Conservation (phyloP, 2,888 invertebrate species). For the Pachydiplax longipennis region DNA sequence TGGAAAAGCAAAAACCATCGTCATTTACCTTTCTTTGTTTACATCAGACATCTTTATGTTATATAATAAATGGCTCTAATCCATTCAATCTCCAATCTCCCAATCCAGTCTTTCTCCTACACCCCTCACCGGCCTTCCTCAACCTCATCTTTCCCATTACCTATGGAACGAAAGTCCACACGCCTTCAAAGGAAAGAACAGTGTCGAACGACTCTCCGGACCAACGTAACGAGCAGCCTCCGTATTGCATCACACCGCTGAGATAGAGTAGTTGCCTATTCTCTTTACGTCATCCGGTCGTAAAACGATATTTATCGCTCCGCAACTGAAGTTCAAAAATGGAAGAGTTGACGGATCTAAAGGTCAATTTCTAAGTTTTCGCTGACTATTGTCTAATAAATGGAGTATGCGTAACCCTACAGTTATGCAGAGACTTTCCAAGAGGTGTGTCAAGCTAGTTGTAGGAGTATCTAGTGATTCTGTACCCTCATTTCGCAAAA, state of each 20-base stretch:
- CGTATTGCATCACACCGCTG: neutral
- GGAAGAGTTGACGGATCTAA: neutral
- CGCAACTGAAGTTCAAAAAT: neutral
- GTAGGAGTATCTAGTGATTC: too few relatives aligned
- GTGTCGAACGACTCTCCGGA: neutral
- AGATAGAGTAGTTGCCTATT: neutral
- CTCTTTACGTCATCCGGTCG: neutral
- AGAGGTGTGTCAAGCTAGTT: too few relatives aligned
- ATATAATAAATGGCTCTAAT: too few relatives aligned
- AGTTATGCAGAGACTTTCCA: too few relatives aligned
- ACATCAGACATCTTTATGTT: too few relatives aligned
- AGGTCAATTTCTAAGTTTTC: too few relatives aligned
- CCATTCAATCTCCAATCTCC: neutral
- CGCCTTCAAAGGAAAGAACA: neutral
- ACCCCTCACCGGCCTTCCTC: neutral
- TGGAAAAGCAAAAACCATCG: too few relatives aligned
- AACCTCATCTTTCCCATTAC: neutral
- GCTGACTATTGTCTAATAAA: too few relatives aligned
- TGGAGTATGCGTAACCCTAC: too few relatives aligned
- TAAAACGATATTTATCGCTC: neutral
- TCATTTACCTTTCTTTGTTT: too few relatives aligned
- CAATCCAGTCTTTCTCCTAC: neutral
- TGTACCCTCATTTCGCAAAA: too few relatives aligned
- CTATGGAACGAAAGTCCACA: neutral
- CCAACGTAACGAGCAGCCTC: neutral